Evolutionary conservation across 1,140 invertebrate genomes (phyloP).

Genomic region (Oncopodura yosiiana): DNA sequence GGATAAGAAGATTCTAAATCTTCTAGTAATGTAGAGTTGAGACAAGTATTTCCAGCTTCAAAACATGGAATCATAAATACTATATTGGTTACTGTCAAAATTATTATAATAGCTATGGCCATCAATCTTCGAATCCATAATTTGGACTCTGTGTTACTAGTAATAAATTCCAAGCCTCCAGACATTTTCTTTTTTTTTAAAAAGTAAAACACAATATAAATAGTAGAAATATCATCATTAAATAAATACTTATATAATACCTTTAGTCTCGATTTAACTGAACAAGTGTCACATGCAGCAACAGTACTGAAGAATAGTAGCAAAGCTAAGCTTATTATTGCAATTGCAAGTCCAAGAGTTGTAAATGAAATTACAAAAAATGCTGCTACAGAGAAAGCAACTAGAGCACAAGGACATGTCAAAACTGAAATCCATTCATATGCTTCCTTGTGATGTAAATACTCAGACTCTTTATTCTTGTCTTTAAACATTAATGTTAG

Average conservation of each 20-base stretch:
- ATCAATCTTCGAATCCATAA: constrained; percentile 47
- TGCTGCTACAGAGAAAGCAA: constrained; percentile 33
- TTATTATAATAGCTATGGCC: constrained; percentile 46
- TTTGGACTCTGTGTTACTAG: constrained; percentile 21
- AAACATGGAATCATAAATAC: constrained; percentile 42
- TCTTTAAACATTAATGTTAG: constrained; percentile 57
- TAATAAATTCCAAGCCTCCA: background rate
- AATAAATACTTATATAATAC: constrained; percentile 8
- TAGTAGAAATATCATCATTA: background rate
- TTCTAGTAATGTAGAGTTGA: constrained; percentile 8
- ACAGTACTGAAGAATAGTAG: constrained; percentile 23
- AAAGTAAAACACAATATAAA: background rate
- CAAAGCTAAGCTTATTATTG: constrained; percentile 23
- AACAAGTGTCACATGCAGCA: constrained; percentile 28
- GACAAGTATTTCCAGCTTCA: constrained; percentile 14
- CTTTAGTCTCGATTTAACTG: constrained; percentile 27
- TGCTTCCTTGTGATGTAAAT: constrained; percentile 52
- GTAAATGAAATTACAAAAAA: constrained; percentile 36
- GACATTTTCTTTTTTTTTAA: background rate
- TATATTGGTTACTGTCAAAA: constrained; percentile 49
- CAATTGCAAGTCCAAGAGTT: constrained; percentile 17
- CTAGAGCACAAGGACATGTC: constrained; percentile 27
- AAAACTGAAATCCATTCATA: constrained; percentile 37
- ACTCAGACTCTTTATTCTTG: constrained; percentile 52
- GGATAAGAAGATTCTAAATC: background rate